Base-by-base conservation (phyloP, 2,797 vertebrate genomes). In the Tragopan temminckii region DNA sequence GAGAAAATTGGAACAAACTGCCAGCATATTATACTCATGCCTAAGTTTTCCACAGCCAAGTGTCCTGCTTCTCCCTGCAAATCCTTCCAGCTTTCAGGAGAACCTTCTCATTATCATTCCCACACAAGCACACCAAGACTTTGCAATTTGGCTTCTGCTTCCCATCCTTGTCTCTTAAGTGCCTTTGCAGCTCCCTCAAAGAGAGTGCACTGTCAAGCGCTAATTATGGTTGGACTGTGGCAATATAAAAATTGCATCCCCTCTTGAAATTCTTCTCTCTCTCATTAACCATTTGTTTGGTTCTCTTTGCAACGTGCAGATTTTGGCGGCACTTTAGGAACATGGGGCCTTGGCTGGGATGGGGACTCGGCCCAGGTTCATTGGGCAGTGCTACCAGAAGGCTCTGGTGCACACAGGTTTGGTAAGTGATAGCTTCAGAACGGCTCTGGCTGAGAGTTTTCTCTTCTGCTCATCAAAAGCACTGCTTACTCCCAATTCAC, bases 1-100 rank as follows among this genome's bases (percentile, higher is more conserved):
- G 88, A 94, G 90, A 91, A 50, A 77, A 74, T 27, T 52, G 71
- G 52, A 93, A 88, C 21, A 63, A 80, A 88, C 53, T 84, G 77
- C 63, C 84, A 94, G 27, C 33, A 16, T 43, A 23, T 61, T 59
- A 55, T 38, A 45, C 38, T 88, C 42, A 7, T 15, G 83, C 43
- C 70, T 46, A 74, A 79, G 62, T 93, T 53, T 71, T 90, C 67
- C 42, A 68, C 25, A 72, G 84, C 55, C 69, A 90, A 68, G 57
- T 29, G 86, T 68, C 21, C 45, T 42, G 48, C n/a, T 82, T 88
- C 42, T 91, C 85, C 64, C 71, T 50, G 2, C 13, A 55, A 57
- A 57, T 93, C 29, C 58, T 85, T 33, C 70, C 80, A 80, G 70
- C 48, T 86, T 79, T 69, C 23, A 77, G 58, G 63, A 90, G 90